Conservation (phyloP, 2,113 vertebrate species). For the Rhinichthys klamathensis region DNA sequence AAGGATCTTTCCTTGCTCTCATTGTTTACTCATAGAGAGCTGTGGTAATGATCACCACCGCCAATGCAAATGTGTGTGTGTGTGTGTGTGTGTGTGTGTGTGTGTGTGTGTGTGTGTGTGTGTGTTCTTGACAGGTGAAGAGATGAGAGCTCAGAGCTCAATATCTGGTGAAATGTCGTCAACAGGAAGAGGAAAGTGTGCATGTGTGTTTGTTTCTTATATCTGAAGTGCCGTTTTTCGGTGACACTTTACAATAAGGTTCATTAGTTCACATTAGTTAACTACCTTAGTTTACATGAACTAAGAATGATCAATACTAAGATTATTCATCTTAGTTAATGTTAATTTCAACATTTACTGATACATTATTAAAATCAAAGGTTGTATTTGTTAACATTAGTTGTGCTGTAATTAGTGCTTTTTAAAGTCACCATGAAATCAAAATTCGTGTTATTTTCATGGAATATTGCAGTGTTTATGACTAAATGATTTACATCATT, state of each 20-base stretch:
- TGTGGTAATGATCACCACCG: slow-evolving; percentile 43
- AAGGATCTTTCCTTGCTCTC: slow-evolving; percentile 40
- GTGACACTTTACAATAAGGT: no score
- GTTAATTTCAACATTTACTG: no score
- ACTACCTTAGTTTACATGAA: no score
- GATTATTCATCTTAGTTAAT: no score
- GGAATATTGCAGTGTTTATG: no score
- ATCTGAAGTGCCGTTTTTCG: neutral
- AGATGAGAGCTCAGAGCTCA: slow-evolving; percentile 25
- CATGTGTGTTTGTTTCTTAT: neutral
- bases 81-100: slow-evolving; percentile 18
- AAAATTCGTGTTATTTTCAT: no score
- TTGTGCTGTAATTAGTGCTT: neutral
- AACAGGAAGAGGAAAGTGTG: slow-evolving; percentile 11
- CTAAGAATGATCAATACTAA: no score
- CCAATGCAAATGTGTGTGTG: no score
- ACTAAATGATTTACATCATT: no score
- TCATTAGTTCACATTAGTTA: no score
- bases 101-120: neutral
- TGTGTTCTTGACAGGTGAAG: slow-evolving; percentile 19
- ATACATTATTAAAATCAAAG: no score
- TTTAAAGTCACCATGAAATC: neutral
- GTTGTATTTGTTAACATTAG: no score
- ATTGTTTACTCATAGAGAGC: slow-evolving; percentile 53
- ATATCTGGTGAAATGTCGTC: neutral